Percentiles rank a stretch among this genome's conserved stretches.
Conservation (phyloP, 2,113 vertebrate species). For the Conger conger region DNA sequence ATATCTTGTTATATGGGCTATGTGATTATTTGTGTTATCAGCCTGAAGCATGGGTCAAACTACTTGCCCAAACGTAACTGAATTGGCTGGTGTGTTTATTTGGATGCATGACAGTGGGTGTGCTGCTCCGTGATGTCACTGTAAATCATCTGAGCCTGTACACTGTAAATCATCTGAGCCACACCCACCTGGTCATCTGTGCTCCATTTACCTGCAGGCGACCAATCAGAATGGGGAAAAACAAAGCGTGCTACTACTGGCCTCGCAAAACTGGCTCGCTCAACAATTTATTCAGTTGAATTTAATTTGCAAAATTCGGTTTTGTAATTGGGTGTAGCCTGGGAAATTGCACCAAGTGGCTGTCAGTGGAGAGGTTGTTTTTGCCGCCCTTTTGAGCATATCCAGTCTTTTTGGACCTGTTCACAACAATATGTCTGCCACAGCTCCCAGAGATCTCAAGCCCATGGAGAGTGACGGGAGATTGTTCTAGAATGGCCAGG, state of each 20-base stretch:
- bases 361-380: neutral
- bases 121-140: neutral
- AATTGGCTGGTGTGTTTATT: neutral
- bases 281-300: neutral
- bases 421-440: neutral
- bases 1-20: neutral
- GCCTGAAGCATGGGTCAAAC: neutral
- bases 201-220: neutral
- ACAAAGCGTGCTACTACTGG: neutral
- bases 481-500: neutral
- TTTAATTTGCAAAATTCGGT: neutral
- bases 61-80: conserved; percentile 9
- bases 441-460: neutral
- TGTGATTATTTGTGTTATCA: neutral
- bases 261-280: neutral
- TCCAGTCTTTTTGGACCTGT: conserved; percentile 8
- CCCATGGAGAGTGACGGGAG: neutral
- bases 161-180: neutral
- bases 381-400: neutral
- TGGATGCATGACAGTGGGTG: neutral
- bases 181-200: neutral
- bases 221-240: neutral
- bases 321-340: conserved; percentile 15
- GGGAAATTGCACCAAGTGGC: neutral
- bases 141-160: neutral